Base-by-base conservation (phyloP, 2,888 invertebrate genomes). In the Dromius quadrimaculatus region DNA sequence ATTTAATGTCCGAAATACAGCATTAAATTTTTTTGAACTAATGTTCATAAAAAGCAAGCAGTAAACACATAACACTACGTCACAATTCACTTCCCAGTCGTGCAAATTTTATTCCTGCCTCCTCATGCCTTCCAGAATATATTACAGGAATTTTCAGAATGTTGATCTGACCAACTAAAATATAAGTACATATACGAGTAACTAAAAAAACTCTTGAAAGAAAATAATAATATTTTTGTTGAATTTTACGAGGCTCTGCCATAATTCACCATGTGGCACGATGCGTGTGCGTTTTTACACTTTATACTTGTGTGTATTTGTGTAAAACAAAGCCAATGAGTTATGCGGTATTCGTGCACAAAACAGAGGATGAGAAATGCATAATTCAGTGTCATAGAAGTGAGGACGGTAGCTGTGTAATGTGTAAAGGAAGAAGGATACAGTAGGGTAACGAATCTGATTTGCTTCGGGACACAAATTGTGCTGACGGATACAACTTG, bases 281-380 rank as follows among this genome's bases (percentile, higher is more conserved):
- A 1, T 54, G 22, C 28, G 54, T 54, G 54, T 20, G 54, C 28
- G 54, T 22, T 4, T 28, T 6, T 50, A 9, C 22, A 13, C 34
- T 54, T 17, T 54, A 54, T 28, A 54, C 23, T 5, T 8, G 50
- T 6, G 13, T 54, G 43, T 68, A 34, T 59, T 57, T 59, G 68
- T 68, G 9, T 69, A 69, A 69, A 69, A 69, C 61, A 69, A 43
- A 66, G 50, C 36, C 32, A 65, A 65, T 57, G 66, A 66, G 66
- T 66, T 66, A 66, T 66, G 54, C 41, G 54, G 23, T 20, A 38
- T 57, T 66, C 66, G 66, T 66, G 66, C 38, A 15, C 32, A 28
- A 47, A 28, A 41, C 41, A 3, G 65, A 47, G 47, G 11, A 64
- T 64, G 36, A 65, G 65, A 36, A 50, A 2, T 65, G 65, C 65